Evolutionary conservation across 2,888 invertebrate genomes (phyloP).

Genomic region (Epinotia demarniana): DNA sequence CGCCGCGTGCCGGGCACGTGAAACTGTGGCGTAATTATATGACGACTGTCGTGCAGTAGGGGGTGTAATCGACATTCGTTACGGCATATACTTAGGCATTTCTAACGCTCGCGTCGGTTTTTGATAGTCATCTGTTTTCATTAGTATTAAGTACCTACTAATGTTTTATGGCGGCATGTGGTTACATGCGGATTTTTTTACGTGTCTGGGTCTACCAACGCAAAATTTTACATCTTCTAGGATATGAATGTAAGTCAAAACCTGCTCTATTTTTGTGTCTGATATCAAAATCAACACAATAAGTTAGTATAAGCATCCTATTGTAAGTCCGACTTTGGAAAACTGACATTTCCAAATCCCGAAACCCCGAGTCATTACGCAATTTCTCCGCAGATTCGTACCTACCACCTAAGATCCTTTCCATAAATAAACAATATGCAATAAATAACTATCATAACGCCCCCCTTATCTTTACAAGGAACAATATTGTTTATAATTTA

Average conservation of each 20-base stretch:
- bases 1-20: constrained; percentile 51
- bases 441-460: constrained; percentile 29
- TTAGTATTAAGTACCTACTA: constrained; percentile 31
- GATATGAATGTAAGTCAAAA: background rate
- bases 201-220: background rate
- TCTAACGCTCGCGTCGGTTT: constrained; percentile 8
- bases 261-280: background rate
- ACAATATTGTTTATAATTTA: constrained; percentile 35
- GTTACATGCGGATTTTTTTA: constrained; percentile 22
- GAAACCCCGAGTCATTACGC: background rate
- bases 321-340: background rate
- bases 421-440: constrained; percentile 36
- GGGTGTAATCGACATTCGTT: constrained; percentile 33
- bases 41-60: constrained; percentile 35
- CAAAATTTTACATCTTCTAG: background rate
- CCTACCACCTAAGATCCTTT: constrained; percentile 12
- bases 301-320: background rate
- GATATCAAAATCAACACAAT: background rate
- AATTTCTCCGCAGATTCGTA: constrained; percentile 3
- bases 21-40: constrained; percentile 16
- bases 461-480: constrained; percentile 40
- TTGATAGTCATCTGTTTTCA: constrained; percentile 31
- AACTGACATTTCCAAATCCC: background rate
- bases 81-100: constrained; percentile 1
- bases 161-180: constrained; percentile 28